Base-by-base conservation (phyloP, 2,797 vertebrate genomes). In the Helarctos malayanus region DNA sequence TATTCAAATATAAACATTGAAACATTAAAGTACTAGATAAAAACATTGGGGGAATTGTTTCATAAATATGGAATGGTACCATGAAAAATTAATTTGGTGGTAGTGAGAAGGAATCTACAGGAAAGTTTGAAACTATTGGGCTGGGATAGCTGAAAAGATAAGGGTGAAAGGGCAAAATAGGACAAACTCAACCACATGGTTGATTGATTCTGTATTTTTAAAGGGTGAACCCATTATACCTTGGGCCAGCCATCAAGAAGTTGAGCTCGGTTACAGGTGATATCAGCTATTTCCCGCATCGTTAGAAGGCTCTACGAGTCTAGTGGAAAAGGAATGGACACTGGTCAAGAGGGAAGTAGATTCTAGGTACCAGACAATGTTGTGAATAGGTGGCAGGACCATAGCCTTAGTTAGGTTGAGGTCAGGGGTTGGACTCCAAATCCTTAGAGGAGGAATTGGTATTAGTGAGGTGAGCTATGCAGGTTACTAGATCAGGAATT, bases 1-100 rank as follows among this genome's bases (percentile, higher is more conserved):
- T 91, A 88, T 71, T 94, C 75, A 69, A 87, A 79, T 91, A 69
- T 83, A 79, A 90, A 95, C 82, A 65, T 54, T 92, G 65, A 68
- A 79, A 2, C 32, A 79, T 23, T 8, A 71, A 89, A 85, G 3
- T 88, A 38, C 5, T 90, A 92, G 11, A 76, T 90, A 63, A 94
- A 73, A 57, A 35, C 69, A 82, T n/a, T 92, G 13, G 0, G 18
- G 15, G 5, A 47, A 57, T 73, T 82, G 2, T 4, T 78, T 80
- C 38, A 69, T 88, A 80, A 86, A 54, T 0, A 71, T 65, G 16
- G 4, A 76, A 18, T 35, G 13, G 2, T 65, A 41, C 23, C 84
- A 5, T 68, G 54, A 63, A 69, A 94, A 73, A 10, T 15, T 75
- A 21, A 61, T 2, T 35, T 89, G 47, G 47, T 65, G 35, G 3